Base-by-base conservation (phyloP, 2,113 vertebrate species). In the Charina bottae region DNA sequence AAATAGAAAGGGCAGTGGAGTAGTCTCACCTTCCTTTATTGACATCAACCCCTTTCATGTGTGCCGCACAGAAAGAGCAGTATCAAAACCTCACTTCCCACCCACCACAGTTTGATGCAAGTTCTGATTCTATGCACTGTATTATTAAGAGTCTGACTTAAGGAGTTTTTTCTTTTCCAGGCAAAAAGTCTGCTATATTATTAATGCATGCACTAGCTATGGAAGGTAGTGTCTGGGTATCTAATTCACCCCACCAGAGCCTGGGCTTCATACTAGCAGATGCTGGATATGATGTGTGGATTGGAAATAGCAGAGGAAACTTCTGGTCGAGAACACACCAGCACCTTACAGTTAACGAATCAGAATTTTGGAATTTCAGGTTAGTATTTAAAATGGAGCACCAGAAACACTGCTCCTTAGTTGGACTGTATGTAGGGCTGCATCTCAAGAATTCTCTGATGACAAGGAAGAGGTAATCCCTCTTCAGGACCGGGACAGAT, bases 301-400 rank as follows among this genome's bases (percentile, higher is more conserved):
- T 99, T 42, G 98, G 98, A 64, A 99, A 99, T 92, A 99, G 98
- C 93, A 95, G 98, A 72, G 99, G 98, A 28, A 99, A 98, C 96
- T 98, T 96, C 15, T 99, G 98, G 98, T 99, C 98, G 89, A 96
- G 97, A 93, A 98, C 97, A 92, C 98, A 99, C 92, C 37, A 54
- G 3, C 0, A 95, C 62, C 0, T 97, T 98, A 56, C 92, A 84
- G 0, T 96, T 96, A 0, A 90, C 97, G 42, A 93, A 98, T 96
- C 98, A 0, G 97, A 98, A 83, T 99, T 98, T 97, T 99, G 98
- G 98, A 96, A 93, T 92, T 99, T 99, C 96, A 98, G 98, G 98
- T 98, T 72, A 72, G 68, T 37, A 37, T 37, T 72, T 72, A 33
- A 33, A 72, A 33, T 72, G 5, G 6, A 72, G n/a, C 12, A 17